Base-by-base conservation (phyloP, 1,140 invertebrate genomes). In the Zaprionus lachaisei region DNA sequence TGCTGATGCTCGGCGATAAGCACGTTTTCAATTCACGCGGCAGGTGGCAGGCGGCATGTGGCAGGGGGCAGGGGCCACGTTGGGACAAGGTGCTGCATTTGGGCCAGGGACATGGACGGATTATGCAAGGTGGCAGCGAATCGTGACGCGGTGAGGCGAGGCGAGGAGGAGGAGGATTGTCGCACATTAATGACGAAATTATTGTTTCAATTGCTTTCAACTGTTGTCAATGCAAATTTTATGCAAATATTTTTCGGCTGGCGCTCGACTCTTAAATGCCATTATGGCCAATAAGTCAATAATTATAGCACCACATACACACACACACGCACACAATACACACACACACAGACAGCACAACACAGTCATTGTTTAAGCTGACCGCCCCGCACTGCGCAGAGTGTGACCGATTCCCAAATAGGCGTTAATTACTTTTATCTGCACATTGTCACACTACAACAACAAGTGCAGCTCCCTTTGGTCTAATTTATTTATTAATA, bases 161-260 rank as follows among this genome's bases (percentile, higher is more conserved):
- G 15, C n/a, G 28, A 28, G 5, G 26, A 31, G 31, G 0, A 34
- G 9, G 9, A 34, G 80, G 80, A 87, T 87, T 87, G 79, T 85
- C 77, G 80, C 83, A 83, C 80, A 86, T 87, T 90, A 91, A 91
- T 91, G 89, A 91, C 89, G 81, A 91, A 91, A 91, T 91, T 91
- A 91, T 91, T 91, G 81, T 90, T 90, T 90, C 85, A 90, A 90
- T 90, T 91, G 86, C 86, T 90, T 90, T 90, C 82, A 90, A 90
- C 85, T 81, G 85, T 85, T 90, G 86, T 90, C 85, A 90, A 90
- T 90, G 85, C 85, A 90, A 90, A 90, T 90, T 90, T 90, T 90
- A 90, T 90, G 85, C 85, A 90, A 90, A 90, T 90, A 84, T 82
- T 84, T 89, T 81, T 78, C 65, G 64, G 49, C 26, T 66, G 65